phyloP scores from a whole-genome alignment of 2,888 invertebrate species.

The Micoletzkya japonica region DNA sequence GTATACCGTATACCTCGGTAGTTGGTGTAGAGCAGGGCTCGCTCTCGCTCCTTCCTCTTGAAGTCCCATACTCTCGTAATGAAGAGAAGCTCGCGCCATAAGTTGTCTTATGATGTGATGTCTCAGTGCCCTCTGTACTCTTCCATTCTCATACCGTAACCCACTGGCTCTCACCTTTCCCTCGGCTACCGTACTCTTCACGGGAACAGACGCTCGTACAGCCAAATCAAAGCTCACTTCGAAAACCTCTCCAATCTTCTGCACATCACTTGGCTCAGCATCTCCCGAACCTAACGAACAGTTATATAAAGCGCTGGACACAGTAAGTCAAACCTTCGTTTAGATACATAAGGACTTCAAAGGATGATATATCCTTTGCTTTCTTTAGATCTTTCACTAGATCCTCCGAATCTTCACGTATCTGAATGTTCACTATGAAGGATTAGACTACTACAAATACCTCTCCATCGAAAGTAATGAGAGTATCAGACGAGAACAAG shows the following conservation, averaged over 20 bases:
- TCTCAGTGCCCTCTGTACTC: constrained; percentile 34
- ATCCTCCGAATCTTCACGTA: constrained; percentile 25
- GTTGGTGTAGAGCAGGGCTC: constrained; percentile 26
- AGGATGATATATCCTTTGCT: constrained; percentile 39
- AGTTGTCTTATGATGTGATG: constrained; percentile 46
- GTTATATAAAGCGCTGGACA: not conserved
- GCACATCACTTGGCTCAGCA: not conserved
- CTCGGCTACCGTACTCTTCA: constrained; percentile 40
- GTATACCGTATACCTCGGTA: constrained; percentile 17
- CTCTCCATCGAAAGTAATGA: constrained; percentile 25
- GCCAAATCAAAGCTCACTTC: constrained; percentile 26
- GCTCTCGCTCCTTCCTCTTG: constrained; percentile 27
- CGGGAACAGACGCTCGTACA: constrained; percentile 45
- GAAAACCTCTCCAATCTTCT: constrained; percentile 26
- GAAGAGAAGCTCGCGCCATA: constrained; percentile 46
- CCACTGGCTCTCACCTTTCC: constrained; percentile 32
- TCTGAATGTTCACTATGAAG: not conserved
- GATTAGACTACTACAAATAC: not conserved
- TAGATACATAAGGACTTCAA: constrained; percentile 44
- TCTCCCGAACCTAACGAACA: not conserved
- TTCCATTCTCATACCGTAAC: not conserved
- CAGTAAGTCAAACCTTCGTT: too few relatives aligned
- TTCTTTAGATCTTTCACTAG: constrained; percentile 47
- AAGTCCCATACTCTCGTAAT: constrained; percentile 51
- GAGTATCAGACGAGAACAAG: constrained; percentile 34